A percentile compares a stretch with the other conserved stretches of the same genome.
phyloP scores from a whole-genome alignment of 2,888 invertebrate species.

The Gandaritis pyraliata region DNA sequence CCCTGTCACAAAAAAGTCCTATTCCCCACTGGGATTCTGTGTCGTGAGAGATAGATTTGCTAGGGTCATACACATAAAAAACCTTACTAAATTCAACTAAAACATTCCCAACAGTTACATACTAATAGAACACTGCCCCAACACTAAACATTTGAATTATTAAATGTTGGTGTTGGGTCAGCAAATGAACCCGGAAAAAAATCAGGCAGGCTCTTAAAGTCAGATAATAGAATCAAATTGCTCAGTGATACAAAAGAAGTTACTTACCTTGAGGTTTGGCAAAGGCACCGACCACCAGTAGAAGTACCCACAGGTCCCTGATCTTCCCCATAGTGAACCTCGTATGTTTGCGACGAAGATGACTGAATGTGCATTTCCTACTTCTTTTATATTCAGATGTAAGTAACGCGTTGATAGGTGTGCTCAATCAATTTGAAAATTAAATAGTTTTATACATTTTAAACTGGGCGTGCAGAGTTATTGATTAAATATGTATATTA shows the following conservation, averaged over 20 bases:
- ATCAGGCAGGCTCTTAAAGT: too few relatives aligned
- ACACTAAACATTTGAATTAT: too few relatives aligned
- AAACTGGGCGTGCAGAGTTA: constrained; percentile 54
- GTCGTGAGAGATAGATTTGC: too few relatives aligned
- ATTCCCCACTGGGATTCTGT: too few relatives aligned
- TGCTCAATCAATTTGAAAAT: constrained; percentile 67
- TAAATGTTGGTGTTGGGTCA: too few relatives aligned
- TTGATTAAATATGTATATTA: constrained; percentile 21
- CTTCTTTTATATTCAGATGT: constrained; percentile 59
- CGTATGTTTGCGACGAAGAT: constrained; percentile 56
- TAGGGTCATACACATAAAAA: too few relatives aligned
- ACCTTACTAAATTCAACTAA: too few relatives aligned
- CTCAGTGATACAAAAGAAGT: neutral
- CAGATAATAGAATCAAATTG: neutral
- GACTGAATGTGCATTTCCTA: constrained; percentile 11
- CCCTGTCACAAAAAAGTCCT: too few relatives aligned
- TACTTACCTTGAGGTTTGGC: constrained; percentile 43
- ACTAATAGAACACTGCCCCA: too few relatives aligned
- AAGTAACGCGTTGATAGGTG: constrained; percentile 62
- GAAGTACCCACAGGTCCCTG: constrained; percentile 47
- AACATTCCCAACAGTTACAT: too few relatives aligned
- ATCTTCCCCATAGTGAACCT: constrained; percentile 47
- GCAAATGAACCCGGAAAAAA: too few relatives aligned
- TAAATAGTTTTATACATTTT: constrained; percentile 55
- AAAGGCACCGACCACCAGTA: constrained; percentile 42